Percentiles rank a stretch among this genome's conserved stretches.
Evolutionary conservation across 2,797 vertebrate genomes (phyloP).

Genomic region (Helostoma temminkii): DNA sequence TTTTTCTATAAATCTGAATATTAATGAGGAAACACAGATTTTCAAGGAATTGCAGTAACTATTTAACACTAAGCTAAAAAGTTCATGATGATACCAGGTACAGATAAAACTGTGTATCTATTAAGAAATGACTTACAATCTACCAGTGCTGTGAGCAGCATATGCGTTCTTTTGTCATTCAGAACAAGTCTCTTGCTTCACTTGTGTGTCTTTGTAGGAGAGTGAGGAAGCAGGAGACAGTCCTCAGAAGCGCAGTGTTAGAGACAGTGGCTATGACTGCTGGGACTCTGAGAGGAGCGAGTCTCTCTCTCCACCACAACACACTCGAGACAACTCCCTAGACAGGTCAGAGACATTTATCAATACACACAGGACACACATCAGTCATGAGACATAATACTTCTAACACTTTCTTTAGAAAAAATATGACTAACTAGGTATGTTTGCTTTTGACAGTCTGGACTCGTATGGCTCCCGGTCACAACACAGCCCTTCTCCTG

Average conservation of each 20-base stretch:
- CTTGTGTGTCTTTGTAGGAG: constrained; percentile 80
- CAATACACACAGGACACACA: constrained; percentile 16
- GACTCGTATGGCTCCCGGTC: constrained; percentile 97
- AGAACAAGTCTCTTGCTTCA: background rate
- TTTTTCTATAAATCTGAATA: too few relatives aligned
- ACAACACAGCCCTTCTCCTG: constrained; percentile 94
- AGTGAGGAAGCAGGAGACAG: constrained; percentile 88
- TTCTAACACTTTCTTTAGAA: too few relatives aligned
- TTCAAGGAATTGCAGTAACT: too few relatives aligned
- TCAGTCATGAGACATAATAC: background rate
- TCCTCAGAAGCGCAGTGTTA: constrained; percentile 89
- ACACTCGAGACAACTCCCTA: constrained; percentile 95
- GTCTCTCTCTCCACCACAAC: constrained; percentile 93
- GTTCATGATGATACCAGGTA: too few relatives aligned
- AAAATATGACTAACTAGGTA: background rate
- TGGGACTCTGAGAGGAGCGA: constrained; percentile 97
- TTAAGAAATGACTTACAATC: too few relatives aligned
- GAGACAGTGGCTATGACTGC: constrained; percentile 98
- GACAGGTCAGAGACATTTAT: constrained; percentile 86
- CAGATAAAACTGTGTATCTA: too few relatives aligned
- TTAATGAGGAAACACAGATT: too few relatives aligned
- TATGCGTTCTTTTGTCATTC: background rate
- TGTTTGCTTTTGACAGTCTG: constrained; percentile 85
- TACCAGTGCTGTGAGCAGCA: too few relatives aligned
- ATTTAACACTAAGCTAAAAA: too few relatives aligned